Evolutionary conservation across 1,140 invertebrate genomes (phyloP), one percentile per base, ranked within the genome.

Genomic region (Propsilocerus akamusi): DNA sequence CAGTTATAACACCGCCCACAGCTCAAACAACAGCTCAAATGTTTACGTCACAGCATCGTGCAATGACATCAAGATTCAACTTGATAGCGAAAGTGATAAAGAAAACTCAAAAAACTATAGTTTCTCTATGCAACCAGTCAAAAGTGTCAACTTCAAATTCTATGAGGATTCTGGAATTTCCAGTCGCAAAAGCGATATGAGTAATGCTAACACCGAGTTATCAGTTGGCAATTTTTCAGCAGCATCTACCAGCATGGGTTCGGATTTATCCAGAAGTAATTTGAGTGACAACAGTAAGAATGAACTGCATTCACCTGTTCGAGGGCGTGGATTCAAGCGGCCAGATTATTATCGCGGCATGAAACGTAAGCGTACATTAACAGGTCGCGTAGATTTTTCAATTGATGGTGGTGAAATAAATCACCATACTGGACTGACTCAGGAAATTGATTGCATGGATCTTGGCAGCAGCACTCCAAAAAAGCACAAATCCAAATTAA

Each of bases 381-480:
- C 61, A 12, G 63, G 63, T 53, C 59, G 62, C 4, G 60, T 58
- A 1, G 62, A 66, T 46, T 59, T 59, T 49, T 55, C 57, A 46
- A 60, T 59, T 24, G 57, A 58, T 30, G 53, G 59, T 50, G 63
- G 66, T 7, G 54, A 37, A 25, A 55, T 56, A 47, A 56, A 46
- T 51, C 51, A 65, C 26, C 69, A 69, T 55, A 79, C 77, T 34
- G 78, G 79, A 0, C 62, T 82, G 0, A 82, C 79, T 0, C 75
- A 78, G 54, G 79, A 83, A 59, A 79, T 83, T 20, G 72, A 73
- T 57, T 68, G 75, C 1, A 62, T 77, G 20, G 73, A 72, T 23
- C 55, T 76, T 17, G 68, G 70, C 20, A 65, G 63, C 32, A 65
- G 63, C 24, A 65, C 63, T 11, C 63, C 63, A 11, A 65, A 65